phyloP scores from a whole-genome alignment of 2,113 vertebrate genomes.

The Thryonomys swinderianus region DNA sequence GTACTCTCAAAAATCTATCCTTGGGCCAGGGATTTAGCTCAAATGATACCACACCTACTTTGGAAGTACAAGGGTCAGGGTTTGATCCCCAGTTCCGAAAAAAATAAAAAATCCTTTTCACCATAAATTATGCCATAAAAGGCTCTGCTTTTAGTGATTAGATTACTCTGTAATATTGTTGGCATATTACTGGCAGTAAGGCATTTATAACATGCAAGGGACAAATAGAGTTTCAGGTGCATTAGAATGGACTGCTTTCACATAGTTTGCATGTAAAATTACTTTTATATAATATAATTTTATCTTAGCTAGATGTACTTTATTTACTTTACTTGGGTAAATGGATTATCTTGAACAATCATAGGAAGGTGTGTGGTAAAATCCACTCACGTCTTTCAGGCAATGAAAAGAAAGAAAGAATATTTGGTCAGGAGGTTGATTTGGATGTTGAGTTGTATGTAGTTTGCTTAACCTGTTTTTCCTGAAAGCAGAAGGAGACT shows the following conservation, averaged over 20 bases:
- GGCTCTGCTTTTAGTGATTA: background rate
- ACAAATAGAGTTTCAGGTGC: background rate
- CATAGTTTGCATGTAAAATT: background rate
- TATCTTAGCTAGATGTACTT: background rate
- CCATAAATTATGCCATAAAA: background rate
- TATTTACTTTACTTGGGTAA: slow-evolving; percentile 8
- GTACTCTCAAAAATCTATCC: too few relatives aligned
- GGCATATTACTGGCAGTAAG: background rate
- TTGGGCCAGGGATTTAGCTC: too few relatives aligned
- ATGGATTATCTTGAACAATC: background rate
- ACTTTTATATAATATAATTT: background rate
- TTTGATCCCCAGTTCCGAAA: too few relatives aligned
- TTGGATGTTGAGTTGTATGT: background rate
- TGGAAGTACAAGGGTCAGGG: too few relatives aligned
- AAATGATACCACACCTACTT: too few relatives aligned
- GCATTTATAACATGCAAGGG: background rate
- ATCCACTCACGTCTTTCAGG: background rate
- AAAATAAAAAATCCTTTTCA: background rate
- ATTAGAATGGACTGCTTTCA: background rate
- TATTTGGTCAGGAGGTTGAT: background rate
- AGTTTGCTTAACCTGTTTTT: slow-evolving; percentile 35
- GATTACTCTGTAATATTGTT: background rate
- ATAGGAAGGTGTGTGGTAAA: background rate
- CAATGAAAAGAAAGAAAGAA: background rate
- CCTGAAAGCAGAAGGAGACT: background rate